These are phyloP conservation scores for Pomacea maculata DNA, from an alignment of 1,140 invertebrate species.

Conservation along the genomic window DNA sequence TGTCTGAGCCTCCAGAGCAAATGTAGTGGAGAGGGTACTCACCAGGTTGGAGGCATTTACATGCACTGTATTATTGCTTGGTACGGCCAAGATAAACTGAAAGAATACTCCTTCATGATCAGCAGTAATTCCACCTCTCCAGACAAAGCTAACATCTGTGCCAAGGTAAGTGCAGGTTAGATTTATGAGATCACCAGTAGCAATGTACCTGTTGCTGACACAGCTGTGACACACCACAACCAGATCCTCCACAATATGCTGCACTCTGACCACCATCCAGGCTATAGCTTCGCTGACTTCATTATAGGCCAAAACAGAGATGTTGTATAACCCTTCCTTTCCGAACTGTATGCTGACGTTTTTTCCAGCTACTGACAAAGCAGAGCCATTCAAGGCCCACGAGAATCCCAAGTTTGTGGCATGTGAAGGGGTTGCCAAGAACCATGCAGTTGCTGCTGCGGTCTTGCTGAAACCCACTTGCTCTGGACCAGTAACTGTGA, in stretches of 20 bases:
- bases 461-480: not conserved
- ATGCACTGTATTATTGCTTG: not conserved
- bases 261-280: not conserved
- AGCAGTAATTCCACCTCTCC: not conserved
- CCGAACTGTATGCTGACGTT: not conserved
- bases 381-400: conserved; percentile 9
- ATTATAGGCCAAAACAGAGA: conserved; percentile 9
- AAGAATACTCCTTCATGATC: not conserved
- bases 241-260: conserved; percentile 9
- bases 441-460: not conserved
- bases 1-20: not conserved
- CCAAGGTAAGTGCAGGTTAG: conserved; percentile 9
- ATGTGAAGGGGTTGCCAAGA: not conserved
- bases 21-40: not conserved
- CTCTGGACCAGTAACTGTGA: not conserved
- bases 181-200: not conserved
- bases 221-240: not conserved
- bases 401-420: conserved; percentile 17
- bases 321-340: conserved; percentile 7
- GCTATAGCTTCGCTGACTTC: not conserved
- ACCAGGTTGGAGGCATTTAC: conserved; percentile 3
- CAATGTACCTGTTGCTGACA: conserved; percentile 9
- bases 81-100: not conserved
- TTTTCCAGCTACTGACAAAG: not conserved
- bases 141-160: not conserved